Evolutionary conservation across 2,797 vertebrate genomes (phyloP), one percentile per base, ranked within the genome.

Genomic region (Semaprochilodus insignis): DNA sequence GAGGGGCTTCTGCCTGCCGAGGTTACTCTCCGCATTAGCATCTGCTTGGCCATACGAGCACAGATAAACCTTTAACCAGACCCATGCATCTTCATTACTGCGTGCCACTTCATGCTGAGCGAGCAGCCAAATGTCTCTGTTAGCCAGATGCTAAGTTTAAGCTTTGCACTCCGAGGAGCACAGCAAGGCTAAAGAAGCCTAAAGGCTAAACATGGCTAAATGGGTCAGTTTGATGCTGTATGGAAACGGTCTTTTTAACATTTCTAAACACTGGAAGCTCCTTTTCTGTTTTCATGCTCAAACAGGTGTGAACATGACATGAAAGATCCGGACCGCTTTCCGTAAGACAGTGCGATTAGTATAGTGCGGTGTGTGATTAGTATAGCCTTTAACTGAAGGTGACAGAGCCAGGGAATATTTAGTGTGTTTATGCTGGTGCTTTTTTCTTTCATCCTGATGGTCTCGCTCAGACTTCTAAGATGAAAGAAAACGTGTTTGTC

Each of bases 41-140:
- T 94, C 93, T 95, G 94, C 91, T 89, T 83, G 87, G 89, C 93
- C 92, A 92, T 93, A 94, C 86, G 89, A 93, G 83, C 51, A 87
- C 84, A 92, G 81, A 92, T 93, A 93, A 93, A 90, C 91, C 91
- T 90, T 91, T 89, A 93, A 89, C 88, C 81, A 91, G 87, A 83
- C 63, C 66, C 78, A 94, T 95, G 94, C 90, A 94, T 95, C 93
- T 95, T 95, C 93, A 95, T 95, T 95, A 95, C 88, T 89, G 84
- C 27, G 88, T 91, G 70, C 88, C 91, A 90, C 92, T 91, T 91
- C 92, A 88, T 87, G 90, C 89, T 91, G 90, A 87, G 87, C 89
- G 90, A 87, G 89, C 89, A 92, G 93, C 90, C 92, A 93, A 92
- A 86, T 71, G 77, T 88, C 83, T 86, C 76, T 86, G 81, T 87